These are phyloP conservation scores for Torymus auratus DNA, from an alignment of 2,888 invertebrate genomes.

Conservation along the genomic window DNA sequence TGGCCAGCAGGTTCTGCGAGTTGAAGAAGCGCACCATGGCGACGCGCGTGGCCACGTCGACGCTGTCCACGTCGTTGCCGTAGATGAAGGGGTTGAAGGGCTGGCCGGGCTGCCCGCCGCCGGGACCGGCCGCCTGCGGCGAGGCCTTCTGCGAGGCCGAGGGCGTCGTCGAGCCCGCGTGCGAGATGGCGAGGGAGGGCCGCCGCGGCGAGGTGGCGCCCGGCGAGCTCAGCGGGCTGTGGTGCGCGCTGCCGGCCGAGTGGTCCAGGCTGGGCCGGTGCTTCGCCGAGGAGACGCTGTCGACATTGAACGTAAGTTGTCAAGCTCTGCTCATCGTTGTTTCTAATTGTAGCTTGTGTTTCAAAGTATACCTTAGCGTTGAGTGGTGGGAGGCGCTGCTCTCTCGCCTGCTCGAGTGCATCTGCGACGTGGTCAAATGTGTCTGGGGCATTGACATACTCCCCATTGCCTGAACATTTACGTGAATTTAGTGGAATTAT, in stretches of 20 bases:
- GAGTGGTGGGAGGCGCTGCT: slow-evolving; percentile 54
- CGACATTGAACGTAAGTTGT: slow-evolving; percentile 52
- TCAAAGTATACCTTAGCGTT: slow-evolving; percentile 62
- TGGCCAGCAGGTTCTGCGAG: slow-evolving; percentile 96
- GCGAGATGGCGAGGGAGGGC: slow-evolving; percentile 74
- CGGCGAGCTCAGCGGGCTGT: slow-evolving; percentile 73
- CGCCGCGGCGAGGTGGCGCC: slow-evolving; percentile 71
- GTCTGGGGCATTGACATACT: slow-evolving; percentile 68
- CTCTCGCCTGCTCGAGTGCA: slow-evolving; percentile 63
- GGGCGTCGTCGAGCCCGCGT: slow-evolving; percentile 38
- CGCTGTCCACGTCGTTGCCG: slow-evolving; percentile 97
- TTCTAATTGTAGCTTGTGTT: no score
- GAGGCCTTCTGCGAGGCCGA: slow-evolving; percentile 59
- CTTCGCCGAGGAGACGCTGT: slow-evolving; percentile 74
- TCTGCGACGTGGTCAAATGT: slow-evolving; percentile 64
- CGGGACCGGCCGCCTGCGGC: slow-evolving; percentile 65
- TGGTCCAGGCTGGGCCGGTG: slow-evolving; percentile 71
- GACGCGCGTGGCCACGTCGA: slow-evolving; percentile 97
- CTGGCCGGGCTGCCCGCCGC: slow-evolving; percentile 57
- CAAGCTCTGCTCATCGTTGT: no score
- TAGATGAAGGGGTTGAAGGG: slow-evolving; percentile 91
- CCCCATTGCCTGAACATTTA: slow-evolving; percentile 68
- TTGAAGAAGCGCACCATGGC: slow-evolving; percentile 99
- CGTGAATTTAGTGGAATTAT: no score
- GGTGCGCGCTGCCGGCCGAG: slow-evolving; percentile 56